Conservation (phyloP, 53 echinoderm and acorn worm species). For the Mesocentrotus franciscanus region DNA sequence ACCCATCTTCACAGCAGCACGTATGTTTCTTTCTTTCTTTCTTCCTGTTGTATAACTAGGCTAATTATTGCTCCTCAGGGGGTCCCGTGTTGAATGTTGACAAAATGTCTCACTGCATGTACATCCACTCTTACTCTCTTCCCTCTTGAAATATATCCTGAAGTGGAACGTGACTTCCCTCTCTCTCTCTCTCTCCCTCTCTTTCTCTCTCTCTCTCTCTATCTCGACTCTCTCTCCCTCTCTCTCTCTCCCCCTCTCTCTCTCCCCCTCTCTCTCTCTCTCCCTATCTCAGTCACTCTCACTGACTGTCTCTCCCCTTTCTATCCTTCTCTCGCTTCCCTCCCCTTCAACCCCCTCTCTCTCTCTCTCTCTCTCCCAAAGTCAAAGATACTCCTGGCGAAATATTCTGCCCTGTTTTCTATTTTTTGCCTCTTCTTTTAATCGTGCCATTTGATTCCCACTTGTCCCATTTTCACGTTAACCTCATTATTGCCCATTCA, state of each 20-base stretch:
- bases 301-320: too few species aligned
- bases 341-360: background rate
- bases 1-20: background rate
- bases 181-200: too few species aligned
- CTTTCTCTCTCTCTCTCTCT: too few species aligned
- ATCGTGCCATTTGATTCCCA: background rate
- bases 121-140: background rate
- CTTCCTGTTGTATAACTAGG: background rate
- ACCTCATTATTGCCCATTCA: background rate
- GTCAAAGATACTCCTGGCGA: background rate
- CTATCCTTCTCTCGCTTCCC: too few species aligned
- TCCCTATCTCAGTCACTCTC: too few species aligned
- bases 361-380: background rate
- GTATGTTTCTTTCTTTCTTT: background rate
- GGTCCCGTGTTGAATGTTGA: conserved; percentile 38
- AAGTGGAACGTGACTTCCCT: background rate
- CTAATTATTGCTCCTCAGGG: conserved; percentile 32
- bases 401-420: background rate
- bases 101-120: background rate
- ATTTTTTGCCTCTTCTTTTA: background rate
- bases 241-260: too few species aligned
- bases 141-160: background rate
- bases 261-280: too few species aligned
- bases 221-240: too few species aligned
- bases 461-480: background rate